Conservation (phyloP, 2,797 vertebrate genomes). For the Cercopithecus petaurista region DNA sequence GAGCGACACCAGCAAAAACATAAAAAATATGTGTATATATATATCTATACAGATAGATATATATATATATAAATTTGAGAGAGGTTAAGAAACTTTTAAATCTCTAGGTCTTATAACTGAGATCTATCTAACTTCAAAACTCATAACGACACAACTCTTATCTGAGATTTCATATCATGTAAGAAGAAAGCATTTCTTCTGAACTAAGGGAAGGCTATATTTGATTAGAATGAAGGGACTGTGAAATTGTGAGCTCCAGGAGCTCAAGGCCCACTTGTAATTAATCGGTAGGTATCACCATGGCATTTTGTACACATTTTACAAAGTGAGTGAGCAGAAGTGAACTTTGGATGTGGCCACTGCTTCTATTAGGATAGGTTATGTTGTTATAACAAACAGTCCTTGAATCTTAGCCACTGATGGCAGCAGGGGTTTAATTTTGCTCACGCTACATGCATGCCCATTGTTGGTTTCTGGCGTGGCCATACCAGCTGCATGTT, state of each 20-base stretch:
- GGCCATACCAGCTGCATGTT: not conserved
- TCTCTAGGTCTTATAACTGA: not conserved
- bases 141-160: not conserved
- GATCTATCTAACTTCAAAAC: not conserved
- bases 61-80: not conserved
- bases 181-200: not conserved
- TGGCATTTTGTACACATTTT: not conserved
- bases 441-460: not conserved
- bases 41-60: fast-evolving
- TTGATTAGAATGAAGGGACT: not conserved
- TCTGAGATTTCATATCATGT: not conserved
- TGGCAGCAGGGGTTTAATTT: not conserved
- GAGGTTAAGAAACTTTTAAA: not conserved
- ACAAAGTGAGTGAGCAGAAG: not conserved
- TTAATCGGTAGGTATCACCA: not conserved
- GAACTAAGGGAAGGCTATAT: not conserved
- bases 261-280: not conserved
- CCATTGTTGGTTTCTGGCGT: not conserved
- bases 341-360: not conserved
- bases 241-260: not conserved
- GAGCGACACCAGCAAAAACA: not conserved
- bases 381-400: not conserved
- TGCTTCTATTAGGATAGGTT: not conserved
- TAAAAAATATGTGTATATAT: not conserved
- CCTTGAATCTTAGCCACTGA: not conserved